Conservation (phyloP, 2,888 invertebrate species). For the Tenthredo mesomela region DNA sequence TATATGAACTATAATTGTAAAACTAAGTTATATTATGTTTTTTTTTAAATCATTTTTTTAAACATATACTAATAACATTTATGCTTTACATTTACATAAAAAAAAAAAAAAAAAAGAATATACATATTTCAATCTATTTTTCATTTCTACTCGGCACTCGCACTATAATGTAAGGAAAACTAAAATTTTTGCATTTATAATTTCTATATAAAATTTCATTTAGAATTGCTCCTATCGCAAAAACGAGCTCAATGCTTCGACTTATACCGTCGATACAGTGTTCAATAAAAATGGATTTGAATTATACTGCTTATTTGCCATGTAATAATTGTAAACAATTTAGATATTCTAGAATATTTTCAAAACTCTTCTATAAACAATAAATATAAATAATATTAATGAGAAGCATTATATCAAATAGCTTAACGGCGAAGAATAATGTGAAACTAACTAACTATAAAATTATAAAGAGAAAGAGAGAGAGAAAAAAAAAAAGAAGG, state of each 20-base stretch:
- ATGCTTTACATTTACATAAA: not conserved
- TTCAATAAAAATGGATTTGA: constrained; percentile 42
- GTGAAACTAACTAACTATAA: constrained; percentile 14
- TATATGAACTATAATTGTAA: not conserved
- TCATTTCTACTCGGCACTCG: constrained; percentile 1
- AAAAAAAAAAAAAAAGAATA: not conserved
- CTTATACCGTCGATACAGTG: constrained; percentile 17
- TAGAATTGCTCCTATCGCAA: constrained; percentile 2
- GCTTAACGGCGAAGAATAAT: not conserved
- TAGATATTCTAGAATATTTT: constrained; percentile 27
- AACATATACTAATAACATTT: not conserved
- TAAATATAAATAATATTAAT: not conserved
- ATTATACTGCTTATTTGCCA: constrained; percentile 41
- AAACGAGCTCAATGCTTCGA: constrained; percentile 27
- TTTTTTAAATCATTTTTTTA: no score
- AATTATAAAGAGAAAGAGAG: not conserved
- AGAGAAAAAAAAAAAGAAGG: not conserved
- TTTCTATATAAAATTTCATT: not conserved
- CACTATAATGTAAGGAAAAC: not conserved
- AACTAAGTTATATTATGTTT: not conserved
- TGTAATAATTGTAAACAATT: constrained; percentile 25
- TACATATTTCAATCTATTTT: not conserved
- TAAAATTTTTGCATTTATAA: not conserved
- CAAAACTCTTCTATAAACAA: not conserved
- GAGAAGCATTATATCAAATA: constrained; percentile 42